Base-by-base conservation (phyloP, 2,888 invertebrate genomes). In the Agrotis puta region DNA sequence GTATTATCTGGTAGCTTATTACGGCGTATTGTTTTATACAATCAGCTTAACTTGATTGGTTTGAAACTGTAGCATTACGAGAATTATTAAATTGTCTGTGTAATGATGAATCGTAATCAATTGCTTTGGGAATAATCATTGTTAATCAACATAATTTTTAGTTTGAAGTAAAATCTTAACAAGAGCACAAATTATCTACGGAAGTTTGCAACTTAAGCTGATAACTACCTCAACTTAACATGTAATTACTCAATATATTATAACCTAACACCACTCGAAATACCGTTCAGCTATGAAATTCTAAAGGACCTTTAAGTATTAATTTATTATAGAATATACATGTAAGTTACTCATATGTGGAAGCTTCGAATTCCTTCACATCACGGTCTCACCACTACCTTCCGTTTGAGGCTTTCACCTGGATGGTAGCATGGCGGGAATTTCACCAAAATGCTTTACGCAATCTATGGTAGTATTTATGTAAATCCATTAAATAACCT, bases 41-140 rank as follows among this genome's bases (percentile, higher is more conserved):
- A 83, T 81, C 77, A 57, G 68, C 74, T 84, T 81, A 74, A 76
- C 59, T 77, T 76, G 72, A 85, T 82, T 81, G 79, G 72, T 77
- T 87, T 74, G 59, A 69, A 78, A 79, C 56, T 62, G 50, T 70
- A 67, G 70, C n/a, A 22, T 68, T 65, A 62, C 59, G 43, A 73
- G 53, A 39, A 47, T 74, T 75, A 79, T 74, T 72, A 62, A n/a
- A 68, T 58, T 65, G 53, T 51, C n/a, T 57, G 22, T 4, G 18
- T 50, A 71, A 61, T 72, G 2, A 75, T 72, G 2, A 75, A 67
- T 53, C 71, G 33, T 53, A 22, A 22, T 51, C 3, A 48, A 56
- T 6, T 63, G 27, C 1, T 48, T 64, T 54, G 13, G 24, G 16
- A 54, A 56, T 27, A 33, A 39, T n/a, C n/a, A n/a, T 33, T 56